Evolutionary conservation across 2,888 invertebrate species (phyloP), one percentile per base, ranked within the genome.

Genomic region (Arctia plantaginis): DNA sequence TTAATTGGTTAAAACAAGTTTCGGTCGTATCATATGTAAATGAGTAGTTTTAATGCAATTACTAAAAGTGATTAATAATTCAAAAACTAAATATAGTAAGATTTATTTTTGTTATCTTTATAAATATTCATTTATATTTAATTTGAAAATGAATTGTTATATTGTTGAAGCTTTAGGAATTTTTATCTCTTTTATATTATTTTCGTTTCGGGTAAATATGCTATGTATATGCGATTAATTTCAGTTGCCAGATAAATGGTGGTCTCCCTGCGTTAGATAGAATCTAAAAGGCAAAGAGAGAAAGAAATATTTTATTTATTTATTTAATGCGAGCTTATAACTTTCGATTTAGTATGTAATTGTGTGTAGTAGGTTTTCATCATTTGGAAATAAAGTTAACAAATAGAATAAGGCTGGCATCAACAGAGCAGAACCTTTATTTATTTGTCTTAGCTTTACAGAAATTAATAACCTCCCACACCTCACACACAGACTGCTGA

Each of bases 1-100:
- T 41, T 76, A 66, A 30, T 67, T 62, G 4, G 51, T 65, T 13
- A 13, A 35, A 79, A 81, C 85, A 55, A 66, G 85, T 83, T 70
- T 15, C 69, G 76, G 47, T 77, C 70, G 77, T 84, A 84, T 84
- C 78, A 76, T 79, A 83, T 83, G 76, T 75, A 79, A 86, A 86
- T 87, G 79, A 71, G 23, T 51, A 59, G 71, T 69, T 82, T 76
- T 76, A 82, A 82, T 86, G 81, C 85, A 86, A 83, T 86, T 83
- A 87, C 78, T 79, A 71, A 55, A 79, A 70, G 69, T 75, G 80
- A 71, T 79, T 55, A 77, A 79, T 76, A 59, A 76, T 80, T 75
- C 55, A 69, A 77, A 55, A 84, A 82, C 78, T 70, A 70, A 74
- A 77, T 78, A 75, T 71, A 35, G 15, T 59, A 76, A 78, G 80